phyloP scores from a whole-genome alignment of 2,797 vertebrate genomes.

The Myiotriccus ornatus region DNA sequence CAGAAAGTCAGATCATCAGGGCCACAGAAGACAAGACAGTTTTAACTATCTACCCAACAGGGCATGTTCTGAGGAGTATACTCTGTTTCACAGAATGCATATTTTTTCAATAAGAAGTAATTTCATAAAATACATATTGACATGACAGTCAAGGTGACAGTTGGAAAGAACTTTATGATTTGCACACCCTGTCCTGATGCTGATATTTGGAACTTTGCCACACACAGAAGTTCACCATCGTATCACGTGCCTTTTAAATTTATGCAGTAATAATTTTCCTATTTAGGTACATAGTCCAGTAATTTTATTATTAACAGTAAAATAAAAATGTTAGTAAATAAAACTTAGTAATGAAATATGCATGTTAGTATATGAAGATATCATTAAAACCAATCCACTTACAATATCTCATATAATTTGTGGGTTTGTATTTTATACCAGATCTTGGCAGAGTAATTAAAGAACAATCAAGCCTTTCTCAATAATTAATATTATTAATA shows the following conservation, averaged over 20 bases:
- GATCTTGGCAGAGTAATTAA: constrained; percentile 19
- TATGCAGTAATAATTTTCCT: neutral
- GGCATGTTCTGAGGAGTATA: neutral
- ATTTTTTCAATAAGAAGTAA: neutral
- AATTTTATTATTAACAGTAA: neutral
- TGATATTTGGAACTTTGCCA: neutral
- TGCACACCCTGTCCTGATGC: neutral
- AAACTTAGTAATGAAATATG: constrained; percentile 13
- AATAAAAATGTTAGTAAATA: neutral
- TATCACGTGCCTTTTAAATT: neutral
- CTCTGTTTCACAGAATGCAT: neutral
- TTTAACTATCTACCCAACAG: neutral
- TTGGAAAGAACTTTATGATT: neutral
- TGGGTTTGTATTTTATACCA: neutral
- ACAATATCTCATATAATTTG: neutral
- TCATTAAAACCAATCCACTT: neutral
- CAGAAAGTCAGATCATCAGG: neutral
- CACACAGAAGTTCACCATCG: neutral
- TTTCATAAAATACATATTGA: neutral
- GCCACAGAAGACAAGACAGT: neutral
- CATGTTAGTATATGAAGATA: neutral
- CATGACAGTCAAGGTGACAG: neutral
- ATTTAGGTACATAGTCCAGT: neutral
- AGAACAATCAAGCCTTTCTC: constrained; percentile 13
- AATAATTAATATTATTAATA: neutral